Conservation (phyloP, 1,140 invertebrate species). For the Choristoneura fumiferana region DNA sequence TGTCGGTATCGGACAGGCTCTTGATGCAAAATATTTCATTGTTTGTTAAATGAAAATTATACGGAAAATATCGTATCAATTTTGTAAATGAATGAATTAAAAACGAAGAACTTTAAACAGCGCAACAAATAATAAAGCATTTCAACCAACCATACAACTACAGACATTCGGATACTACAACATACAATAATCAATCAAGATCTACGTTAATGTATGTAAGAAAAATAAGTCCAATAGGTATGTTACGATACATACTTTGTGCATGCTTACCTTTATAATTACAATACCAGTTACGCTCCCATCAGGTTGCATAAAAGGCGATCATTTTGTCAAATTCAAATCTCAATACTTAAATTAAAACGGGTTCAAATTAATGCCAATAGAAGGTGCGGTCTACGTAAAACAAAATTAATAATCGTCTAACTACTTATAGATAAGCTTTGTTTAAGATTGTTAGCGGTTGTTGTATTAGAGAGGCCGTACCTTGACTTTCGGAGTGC, state of each 20-base stretch:
- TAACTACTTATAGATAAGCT: constrained; percentile 72
- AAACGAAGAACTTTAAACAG: no score
- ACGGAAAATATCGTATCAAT: no score
- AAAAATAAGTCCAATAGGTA: constrained; percentile 36
- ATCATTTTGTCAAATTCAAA: constrained; percentile 72
- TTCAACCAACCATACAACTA: no score
- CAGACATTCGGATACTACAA: not conserved
- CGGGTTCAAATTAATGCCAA: constrained; percentile 63
- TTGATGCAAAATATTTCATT: no score
- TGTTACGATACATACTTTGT: constrained; percentile 64
- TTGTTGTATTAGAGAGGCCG: constrained; percentile 23
- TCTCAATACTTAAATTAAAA: constrained; percentile 58
- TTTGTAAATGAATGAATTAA: no score
- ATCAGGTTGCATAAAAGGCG: constrained; percentile 77
- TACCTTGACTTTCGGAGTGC: constrained; percentile 90
- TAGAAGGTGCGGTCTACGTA: constrained; percentile 72
- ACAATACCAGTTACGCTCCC: constrained; percentile 76
- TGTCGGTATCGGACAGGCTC: no score
- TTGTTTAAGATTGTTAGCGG: constrained; percentile 24
- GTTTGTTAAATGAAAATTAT: no score
- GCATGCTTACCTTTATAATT: constrained; percentile 78
- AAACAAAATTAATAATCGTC: constrained; percentile 71
- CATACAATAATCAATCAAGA: constrained; percentile 35
- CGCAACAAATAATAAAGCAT: no score
- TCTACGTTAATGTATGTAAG: constrained; percentile 23